These are phyloP conservation scores for Smithornis capensis DNA, from an alignment of 2,113 vertebrate species.

Conservation along the genomic window DNA sequence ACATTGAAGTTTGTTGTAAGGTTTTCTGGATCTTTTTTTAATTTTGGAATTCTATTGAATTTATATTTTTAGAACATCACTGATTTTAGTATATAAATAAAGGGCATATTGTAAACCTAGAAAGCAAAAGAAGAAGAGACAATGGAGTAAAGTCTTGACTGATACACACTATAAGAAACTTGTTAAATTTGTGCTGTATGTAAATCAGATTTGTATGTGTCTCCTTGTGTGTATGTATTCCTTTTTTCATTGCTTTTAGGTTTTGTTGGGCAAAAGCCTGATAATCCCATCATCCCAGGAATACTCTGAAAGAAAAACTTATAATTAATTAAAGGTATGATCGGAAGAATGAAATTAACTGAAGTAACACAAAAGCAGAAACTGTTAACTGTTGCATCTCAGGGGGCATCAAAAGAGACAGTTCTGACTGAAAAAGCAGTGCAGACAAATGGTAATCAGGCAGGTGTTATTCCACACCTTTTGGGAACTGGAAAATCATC, in stretches of 20 bases:
- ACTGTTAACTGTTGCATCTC: not conserved
- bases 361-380: constrained; percentile 27
- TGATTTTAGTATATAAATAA: not conserved
- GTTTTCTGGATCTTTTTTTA: not conserved
- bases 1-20: constrained; percentile 64
- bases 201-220: not conserved
- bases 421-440: not conserved
- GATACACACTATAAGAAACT: not conserved
- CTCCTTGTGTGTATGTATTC: not conserved
- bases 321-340: constrained; percentile 42
- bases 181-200: not conserved
- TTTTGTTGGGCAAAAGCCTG: constrained; percentile 66
- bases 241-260: not conserved
- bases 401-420: not conserved
- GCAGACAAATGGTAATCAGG: not conserved
- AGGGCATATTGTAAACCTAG: not conserved
- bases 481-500: not conserved
- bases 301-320: constrained; percentile 59
- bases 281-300: constrained; percentile 50
- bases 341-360: constrained; percentile 23
- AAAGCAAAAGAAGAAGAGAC: not conserved
- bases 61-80: not conserved
- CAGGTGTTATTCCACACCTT: not conserved
- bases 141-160: not conserved
- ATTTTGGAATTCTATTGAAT: not conserved